phyloP scores from a whole-genome alignment of 1,140 invertebrate species.

The Cydia strobilella region DNA sequence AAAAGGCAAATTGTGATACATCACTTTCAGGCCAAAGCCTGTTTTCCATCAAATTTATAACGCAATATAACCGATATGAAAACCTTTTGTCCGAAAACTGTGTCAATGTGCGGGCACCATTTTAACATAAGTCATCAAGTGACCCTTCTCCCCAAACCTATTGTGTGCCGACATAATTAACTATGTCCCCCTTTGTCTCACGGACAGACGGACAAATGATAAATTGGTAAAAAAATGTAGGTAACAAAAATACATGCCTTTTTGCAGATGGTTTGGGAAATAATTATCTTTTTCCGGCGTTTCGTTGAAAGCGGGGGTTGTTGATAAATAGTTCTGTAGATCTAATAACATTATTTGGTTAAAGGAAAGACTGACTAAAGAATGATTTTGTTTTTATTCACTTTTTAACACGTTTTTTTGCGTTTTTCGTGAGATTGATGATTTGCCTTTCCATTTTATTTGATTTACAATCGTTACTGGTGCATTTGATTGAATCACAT shows the following conservation, averaged over 20 bases:
- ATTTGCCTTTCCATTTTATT: too few species aligned
- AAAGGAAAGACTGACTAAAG: background rate
- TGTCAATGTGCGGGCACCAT: constrained; percentile 25
- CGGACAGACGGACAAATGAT: constrained; percentile 31
- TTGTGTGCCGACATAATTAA: constrained; percentile 29
- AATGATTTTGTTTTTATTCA: background rate
- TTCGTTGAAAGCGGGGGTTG: background rate
- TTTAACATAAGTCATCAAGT: constrained; percentile 31
- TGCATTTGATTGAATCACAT: too few species aligned
- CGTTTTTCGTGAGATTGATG: background rate
- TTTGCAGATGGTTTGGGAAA: constrained; percentile 26
- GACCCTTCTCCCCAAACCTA: constrained; percentile 19
- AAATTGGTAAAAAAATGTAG: constrained; percentile 30
- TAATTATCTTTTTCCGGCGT: constrained; percentile 31
- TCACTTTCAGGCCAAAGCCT: background rate
- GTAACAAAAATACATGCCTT: constrained; percentile 30
- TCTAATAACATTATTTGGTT: constrained; percentile 7
- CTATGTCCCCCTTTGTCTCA: constrained; percentile 26
- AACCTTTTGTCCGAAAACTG: constrained; percentile 11
- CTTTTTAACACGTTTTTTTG: background rate
- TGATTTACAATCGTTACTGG: too few species aligned
- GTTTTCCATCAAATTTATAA: constrained; percentile 10
- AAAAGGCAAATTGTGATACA: background rate
- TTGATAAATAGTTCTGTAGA: constrained; percentile 4
- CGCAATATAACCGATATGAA: constrained; percentile 9